A percentile compares a stretch with the other conserved stretches of the same genome.
These are phyloP conservation scores for Cheilosia scutellata DNA, from an alignment of 2,888 invertebrate genomes.

Conservation along the genomic window DNA sequence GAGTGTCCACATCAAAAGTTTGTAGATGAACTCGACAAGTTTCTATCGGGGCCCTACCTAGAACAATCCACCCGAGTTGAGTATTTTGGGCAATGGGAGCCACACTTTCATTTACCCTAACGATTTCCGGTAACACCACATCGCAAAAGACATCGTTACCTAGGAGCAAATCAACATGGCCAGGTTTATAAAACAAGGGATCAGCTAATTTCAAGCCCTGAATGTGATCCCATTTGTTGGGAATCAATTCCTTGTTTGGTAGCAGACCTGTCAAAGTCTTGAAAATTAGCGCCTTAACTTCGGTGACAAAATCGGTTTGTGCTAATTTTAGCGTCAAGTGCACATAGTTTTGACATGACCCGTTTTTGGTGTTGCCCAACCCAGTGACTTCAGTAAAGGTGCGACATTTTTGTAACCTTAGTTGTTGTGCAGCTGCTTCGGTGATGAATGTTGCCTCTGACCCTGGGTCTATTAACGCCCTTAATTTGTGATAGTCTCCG, in stretches of 20 bases:
- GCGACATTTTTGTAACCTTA: not conserved
- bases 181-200: constrained; percentile 4
- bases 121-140: constrained; percentile 10
- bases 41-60: constrained; percentile 9
- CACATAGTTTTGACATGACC: constrained; percentile 7
- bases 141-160: constrained; percentile 24
- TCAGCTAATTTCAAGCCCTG: constrained; percentile 22
- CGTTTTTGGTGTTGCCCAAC: constrained; percentile 7
- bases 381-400: not conserved
- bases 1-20: not conserved
- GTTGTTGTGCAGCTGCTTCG: constrained; percentile 15
- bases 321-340: not conserved
- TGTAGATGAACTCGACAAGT: constrained; percentile 12
- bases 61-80: constrained; percentile 22
- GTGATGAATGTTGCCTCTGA: constrained; percentile 28
- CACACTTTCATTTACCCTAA: not conserved
- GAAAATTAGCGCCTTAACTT: constrained; percentile 2
- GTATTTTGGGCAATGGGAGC: constrained; percentile 44
- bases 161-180: constrained; percentile 23
- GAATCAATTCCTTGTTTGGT: not conserved
- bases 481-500: not conserved
- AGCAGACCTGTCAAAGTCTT: constrained; percentile 5
- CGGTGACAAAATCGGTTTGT: constrained; percentile 6
- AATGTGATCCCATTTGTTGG: constrained; percentile 19
- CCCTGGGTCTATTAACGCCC: constrained; percentile 7